These are phyloP conservation scores for Coilia nasus DNA, from an alignment of 2,797 vertebrate genomes.

Conservation along the genomic window DNA sequence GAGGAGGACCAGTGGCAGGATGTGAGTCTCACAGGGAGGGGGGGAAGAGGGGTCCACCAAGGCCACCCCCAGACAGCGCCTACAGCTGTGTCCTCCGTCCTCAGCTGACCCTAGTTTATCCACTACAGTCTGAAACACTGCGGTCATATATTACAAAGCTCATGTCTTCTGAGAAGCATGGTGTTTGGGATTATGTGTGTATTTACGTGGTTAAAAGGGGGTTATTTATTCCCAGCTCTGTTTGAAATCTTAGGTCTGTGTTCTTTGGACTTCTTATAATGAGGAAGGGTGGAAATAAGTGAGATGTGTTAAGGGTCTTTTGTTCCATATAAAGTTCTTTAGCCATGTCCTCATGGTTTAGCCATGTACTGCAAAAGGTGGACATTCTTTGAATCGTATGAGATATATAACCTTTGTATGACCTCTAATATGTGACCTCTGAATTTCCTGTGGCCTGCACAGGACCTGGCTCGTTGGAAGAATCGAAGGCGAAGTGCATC, in stretches of 20 bases:
- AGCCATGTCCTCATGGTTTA: no score
- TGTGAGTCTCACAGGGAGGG: constrained; percentile 73
- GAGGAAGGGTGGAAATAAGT: background rate
- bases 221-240: background rate
- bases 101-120: background rate
- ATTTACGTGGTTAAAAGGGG: background rate
- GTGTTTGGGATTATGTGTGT: background rate
- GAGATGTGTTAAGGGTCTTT: background rate
- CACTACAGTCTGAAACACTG: background rate
- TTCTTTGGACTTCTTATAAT: background rate
- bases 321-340: background rate
- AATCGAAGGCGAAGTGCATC: constrained; percentile 92
- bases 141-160: no score
- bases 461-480: constrained; percentile 98
- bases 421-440: background rate
- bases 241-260: background rate
- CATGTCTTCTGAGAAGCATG: no score
- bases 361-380: no score
- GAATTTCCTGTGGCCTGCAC: background rate
- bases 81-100: background rate
- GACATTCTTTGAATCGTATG: no score
- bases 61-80: no score
- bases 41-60: background rate
- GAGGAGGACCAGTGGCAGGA: constrained; percentile 96
- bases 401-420: no score